phyloP scores from a whole-genome alignment of 2,797 vertebrate genomes.

The Ctenochaetus hawaiiensis region DNA sequence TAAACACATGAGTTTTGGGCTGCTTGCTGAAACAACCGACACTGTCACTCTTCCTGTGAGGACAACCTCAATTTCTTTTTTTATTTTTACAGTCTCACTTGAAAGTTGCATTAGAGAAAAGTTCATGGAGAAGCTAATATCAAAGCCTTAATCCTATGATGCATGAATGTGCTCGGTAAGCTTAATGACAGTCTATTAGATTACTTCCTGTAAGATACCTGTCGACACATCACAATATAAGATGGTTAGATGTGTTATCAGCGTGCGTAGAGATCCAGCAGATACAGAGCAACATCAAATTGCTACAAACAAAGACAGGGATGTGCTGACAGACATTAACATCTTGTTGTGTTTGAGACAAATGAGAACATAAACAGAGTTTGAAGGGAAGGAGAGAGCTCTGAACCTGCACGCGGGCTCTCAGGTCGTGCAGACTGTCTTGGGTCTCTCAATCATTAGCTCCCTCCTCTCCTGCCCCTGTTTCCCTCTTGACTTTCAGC shows the following conservation, averaged over 20 bases:
- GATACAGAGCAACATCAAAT: background rate
- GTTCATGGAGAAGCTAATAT: background rate
- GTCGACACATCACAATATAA: background rate
- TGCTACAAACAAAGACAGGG: background rate
- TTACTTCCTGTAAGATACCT: background rate
- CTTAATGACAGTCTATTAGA: background rate
- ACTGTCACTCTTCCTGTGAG: background rate
- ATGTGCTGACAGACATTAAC: background rate
- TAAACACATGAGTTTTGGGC: too few relatives aligned
- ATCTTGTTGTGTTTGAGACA: background rate
- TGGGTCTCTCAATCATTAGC: constrained; percentile 37
- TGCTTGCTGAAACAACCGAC: background rate
- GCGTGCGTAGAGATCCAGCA: background rate
- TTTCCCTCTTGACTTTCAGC: constrained; percentile 63
- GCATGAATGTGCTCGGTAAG: background rate
- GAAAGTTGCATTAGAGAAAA: background rate
- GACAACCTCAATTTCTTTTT: too few relatives aligned
- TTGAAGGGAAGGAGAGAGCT: background rate
- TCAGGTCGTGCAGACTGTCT: background rate
- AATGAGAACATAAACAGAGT: constrained; percentile 5
- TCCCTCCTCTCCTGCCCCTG: constrained; percentile 35
- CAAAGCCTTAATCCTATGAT: background rate
- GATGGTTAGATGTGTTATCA: too few relatives aligned
- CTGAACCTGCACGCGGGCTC: background rate
- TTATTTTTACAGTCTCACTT: too few relatives aligned